phyloP scores from a whole-genome alignment of 2,113 vertebrate species.

The Heterochromis multidens region DNA sequence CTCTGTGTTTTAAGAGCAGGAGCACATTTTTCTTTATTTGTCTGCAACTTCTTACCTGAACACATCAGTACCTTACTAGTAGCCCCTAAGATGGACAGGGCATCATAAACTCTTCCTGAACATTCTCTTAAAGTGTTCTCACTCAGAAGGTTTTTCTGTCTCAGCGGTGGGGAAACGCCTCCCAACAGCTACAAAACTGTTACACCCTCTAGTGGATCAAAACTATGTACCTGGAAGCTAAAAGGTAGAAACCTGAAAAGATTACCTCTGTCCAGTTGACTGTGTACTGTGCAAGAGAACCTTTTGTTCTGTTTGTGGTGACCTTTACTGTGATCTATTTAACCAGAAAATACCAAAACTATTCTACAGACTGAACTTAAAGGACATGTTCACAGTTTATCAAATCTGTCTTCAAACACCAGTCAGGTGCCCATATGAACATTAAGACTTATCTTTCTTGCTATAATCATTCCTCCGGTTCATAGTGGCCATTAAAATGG shows the following conservation, averaged over 20 bases:
- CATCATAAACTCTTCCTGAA: background rate
- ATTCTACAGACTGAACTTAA: background rate
- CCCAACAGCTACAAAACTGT: background rate
- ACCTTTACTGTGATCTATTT: background rate
- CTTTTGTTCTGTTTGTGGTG: background rate
- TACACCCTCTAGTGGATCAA: constrained; percentile 32
- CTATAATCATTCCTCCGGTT: background rate
- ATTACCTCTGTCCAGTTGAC: background rate
- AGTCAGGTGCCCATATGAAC: background rate
- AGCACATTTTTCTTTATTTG: no score
- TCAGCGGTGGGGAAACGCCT: background rate
- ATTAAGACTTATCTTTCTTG: background rate
- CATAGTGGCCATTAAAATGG: background rate
- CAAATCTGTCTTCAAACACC: background rate
- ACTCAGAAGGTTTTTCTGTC: background rate
- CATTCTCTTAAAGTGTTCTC: background rate
- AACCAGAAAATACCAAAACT: background rate
- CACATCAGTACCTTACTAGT: background rate
- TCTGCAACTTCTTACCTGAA: background rate
- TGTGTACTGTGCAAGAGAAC: background rate
- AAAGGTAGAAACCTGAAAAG: background rate
- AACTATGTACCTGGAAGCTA: background rate
- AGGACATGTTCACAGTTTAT: background rate
- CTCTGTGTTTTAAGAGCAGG: no score
- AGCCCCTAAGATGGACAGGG: background rate